Conservation (phyloP, 1,140 invertebrate genomes). For the Drosophila ananassae region DNA sequence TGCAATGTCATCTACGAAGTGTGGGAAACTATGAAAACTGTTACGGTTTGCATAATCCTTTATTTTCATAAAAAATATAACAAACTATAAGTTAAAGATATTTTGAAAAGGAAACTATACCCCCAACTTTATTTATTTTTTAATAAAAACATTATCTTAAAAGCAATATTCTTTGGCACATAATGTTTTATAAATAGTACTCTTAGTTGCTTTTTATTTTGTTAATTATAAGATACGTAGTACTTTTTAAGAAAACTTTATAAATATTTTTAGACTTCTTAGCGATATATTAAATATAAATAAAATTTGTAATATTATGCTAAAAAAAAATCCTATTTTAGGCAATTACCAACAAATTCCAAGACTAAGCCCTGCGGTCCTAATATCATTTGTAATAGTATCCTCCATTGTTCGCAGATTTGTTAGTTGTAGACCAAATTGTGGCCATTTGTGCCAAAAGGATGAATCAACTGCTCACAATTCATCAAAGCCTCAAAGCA, state of each 20-base stretch:
- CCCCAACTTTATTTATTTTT: no score
- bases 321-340: neutral
- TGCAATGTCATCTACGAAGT: slow-evolving; percentile 29
- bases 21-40: slow-evolving; percentile 20
- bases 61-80: neutral
- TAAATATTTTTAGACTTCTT: no score
- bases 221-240: no score
- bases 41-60: neutral
- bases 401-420: slow-evolving; percentile 14
- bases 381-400: slow-evolving; percentile 62
- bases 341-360: neutral
- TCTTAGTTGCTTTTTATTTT: no score
- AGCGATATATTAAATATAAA: no score
- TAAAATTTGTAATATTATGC: neutral
- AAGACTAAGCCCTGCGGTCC: neutral
- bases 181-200: no score
- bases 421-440: slow-evolving; percentile 42
- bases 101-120: no score
- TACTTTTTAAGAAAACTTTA: no score
- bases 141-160: no score
- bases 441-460: slow-evolving; percentile 76
- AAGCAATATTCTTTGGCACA: no score
- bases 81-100: neutral
- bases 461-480: slow-evolving; percentile 25
- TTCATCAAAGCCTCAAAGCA: slow-evolving; percentile 44